phyloP scores from a whole-genome alignment of 64 coral and sea anemone genomes.

The Anthopleura sola region DNA sequence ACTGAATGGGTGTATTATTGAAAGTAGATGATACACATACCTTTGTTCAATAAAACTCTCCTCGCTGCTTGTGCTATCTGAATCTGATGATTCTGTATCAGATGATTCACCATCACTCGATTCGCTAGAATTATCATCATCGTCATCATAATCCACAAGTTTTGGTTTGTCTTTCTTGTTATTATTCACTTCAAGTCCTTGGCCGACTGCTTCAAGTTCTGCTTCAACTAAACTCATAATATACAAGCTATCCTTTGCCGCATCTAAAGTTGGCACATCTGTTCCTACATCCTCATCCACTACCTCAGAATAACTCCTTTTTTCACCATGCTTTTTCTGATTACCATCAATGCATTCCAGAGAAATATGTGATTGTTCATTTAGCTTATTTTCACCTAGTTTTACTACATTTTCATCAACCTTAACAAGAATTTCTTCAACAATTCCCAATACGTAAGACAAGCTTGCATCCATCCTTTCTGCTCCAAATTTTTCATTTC shows the following conservation, averaged over 20 bases:
- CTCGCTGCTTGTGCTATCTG: not conserved
- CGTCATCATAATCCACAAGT: constrained; percentile 20
- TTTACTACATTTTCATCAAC: not conserved
- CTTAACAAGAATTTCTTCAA: not conserved
- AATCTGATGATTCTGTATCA: not conserved
- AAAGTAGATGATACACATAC: not conserved
- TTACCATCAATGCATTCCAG: not conserved
- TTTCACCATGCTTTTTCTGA: not conserved
- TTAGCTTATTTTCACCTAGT: not conserved
- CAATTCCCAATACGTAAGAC: not conserved
- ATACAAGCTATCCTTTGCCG: constrained; percentile 1
- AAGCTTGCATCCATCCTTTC: not conserved
- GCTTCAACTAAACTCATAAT: constrained; percentile 10
- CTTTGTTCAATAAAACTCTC: not conserved
- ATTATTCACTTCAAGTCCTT: not conserved
- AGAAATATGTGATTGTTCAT: not conserved
- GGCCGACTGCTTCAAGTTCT: constrained; percentile 3
- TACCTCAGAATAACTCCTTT: not conserved
- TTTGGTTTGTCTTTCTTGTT: constrained; percentile 9
- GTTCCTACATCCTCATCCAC: not conserved
- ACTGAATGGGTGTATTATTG: not conserved
- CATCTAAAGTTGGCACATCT: not conserved
- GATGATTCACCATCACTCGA: constrained; percentile 17
- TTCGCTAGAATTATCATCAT: constrained; percentile 34
- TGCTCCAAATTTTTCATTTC: not conserved